Conservation (phyloP, 2,797 vertebrate genomes). For the Scyliorhinus canicula region DNA sequence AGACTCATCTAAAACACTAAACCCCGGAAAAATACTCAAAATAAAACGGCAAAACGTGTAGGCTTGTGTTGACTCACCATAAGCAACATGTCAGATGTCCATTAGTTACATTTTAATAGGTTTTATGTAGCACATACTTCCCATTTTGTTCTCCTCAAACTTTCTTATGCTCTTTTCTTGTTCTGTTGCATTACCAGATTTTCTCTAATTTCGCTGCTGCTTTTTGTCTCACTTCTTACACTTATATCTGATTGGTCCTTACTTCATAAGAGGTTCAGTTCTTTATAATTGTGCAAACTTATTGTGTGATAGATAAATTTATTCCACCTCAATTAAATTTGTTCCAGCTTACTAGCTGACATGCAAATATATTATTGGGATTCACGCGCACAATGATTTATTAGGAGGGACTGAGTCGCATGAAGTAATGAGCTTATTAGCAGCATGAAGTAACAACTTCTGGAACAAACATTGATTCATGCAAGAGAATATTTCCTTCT, state of each 20-base stretch:
- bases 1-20: not conserved
- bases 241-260: not conserved
- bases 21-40: not conserved
- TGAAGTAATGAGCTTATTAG: constrained; percentile 27
- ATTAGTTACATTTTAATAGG: not conserved
- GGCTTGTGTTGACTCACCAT: not conserved
- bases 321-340: constrained; percentile 27
- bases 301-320: constrained; percentile 1
- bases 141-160: not conserved
- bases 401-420: not conserved
- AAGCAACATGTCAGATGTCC: not conserved
- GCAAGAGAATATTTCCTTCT: not conserved
- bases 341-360: constrained; percentile 22
- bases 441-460: not conserved
- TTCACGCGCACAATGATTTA: constrained; percentile 5
- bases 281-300: not conserved
- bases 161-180: not conserved
- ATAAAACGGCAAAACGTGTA: not conserved
- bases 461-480: not conserved
- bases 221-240: not conserved
- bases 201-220: not conserved
- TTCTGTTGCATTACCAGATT: not conserved
- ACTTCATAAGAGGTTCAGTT: not conserved
- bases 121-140: not conserved
- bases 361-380: constrained; percentile 19